Evolutionary conservation across 1,140 invertebrate species (phyloP).

Genomic region (Lucilia cuprina): DNA sequence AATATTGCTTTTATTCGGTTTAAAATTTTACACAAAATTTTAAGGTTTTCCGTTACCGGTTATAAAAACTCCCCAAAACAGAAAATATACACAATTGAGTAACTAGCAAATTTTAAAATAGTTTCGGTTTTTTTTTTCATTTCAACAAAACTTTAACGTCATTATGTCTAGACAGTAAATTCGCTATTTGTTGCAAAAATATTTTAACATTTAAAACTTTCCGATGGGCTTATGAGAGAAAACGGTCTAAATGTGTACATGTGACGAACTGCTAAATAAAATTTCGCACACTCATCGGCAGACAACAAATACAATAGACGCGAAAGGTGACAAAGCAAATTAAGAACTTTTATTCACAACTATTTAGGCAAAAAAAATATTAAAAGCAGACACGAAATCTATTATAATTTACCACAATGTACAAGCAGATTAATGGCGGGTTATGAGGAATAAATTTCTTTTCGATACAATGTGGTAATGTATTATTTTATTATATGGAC

Average conservation of each 20-base stretch:
- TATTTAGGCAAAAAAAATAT: too few species aligned
- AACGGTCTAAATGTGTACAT: not conserved
- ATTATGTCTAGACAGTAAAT: slow-evolving; percentile 39
- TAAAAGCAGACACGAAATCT: too few species aligned
- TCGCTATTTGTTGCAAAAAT: slow-evolving; percentile 35
- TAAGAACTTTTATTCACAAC: too few species aligned
- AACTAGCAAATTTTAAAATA: not conserved
- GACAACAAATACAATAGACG: not conserved
- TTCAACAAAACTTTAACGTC: slow-evolving; percentile 12
- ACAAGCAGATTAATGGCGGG: too few species aligned
- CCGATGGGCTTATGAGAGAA: not conserved
- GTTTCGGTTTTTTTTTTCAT: too few species aligned
- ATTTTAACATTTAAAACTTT: slow-evolving; percentile 4
- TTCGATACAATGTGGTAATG: too few species aligned
- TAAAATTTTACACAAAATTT: not conserved
- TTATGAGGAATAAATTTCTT: too few species aligned
- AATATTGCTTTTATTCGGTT: too few species aligned
- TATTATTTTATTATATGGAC: too few species aligned
- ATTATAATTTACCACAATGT: too few species aligned
- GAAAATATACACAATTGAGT: not conserved
- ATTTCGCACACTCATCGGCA: not conserved
- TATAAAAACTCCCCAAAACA: not conserved
- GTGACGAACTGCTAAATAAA: too few species aligned
- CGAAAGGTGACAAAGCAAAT: not conserved
- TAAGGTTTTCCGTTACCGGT: not conserved